Evolutionary conservation across 2,888 invertebrate genomes (phyloP).

Genomic region (Lagria hirta): DNA sequence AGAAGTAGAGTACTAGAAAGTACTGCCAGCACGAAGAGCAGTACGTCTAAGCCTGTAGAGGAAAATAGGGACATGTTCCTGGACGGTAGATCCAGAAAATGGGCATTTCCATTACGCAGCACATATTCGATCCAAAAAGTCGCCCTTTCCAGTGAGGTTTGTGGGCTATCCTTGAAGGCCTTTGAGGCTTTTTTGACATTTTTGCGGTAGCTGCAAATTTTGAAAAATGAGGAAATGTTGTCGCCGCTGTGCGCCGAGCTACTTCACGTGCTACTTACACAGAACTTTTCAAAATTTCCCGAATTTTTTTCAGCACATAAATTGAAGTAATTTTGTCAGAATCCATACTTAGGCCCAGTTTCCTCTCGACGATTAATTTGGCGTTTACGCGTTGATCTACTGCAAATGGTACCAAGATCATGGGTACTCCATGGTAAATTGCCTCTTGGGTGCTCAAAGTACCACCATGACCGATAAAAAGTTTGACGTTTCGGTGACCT

Average conservation of each 20-base stretch:
- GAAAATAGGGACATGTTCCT: too few species aligned
- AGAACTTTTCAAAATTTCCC: slow-evolving; percentile 33
- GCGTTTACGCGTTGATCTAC: slow-evolving; percentile 39
- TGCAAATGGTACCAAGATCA: slow-evolving; percentile 35
- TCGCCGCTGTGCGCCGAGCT: too few species aligned
- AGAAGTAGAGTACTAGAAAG: too few species aligned
- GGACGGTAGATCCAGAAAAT: slow-evolving; percentile 18
- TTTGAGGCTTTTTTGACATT: slow-evolving; percentile 28
- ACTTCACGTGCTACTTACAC: too few species aligned
- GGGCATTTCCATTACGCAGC: slow-evolving; percentile 29
- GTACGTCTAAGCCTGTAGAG: too few species aligned
- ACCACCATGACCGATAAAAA: slow-evolving; percentile 38
- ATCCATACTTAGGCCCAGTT: slow-evolving; percentile 34
- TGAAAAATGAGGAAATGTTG: too few species aligned
- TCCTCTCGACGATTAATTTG: slow-evolving; percentile 35
- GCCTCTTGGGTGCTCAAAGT: slow-evolving; percentile 36
- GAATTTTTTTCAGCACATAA: slow-evolving; percentile 28
- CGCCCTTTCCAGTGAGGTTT: slow-evolving; percentile 29
- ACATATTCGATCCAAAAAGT: slow-evolving; percentile 33
- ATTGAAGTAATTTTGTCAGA: slow-evolving; percentile 31
- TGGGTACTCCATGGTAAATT: slow-evolving; percentile 34
- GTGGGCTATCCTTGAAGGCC: slow-evolving; percentile 26
- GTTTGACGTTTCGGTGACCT: slow-evolving; percentile 37
- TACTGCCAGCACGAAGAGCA: too few species aligned
- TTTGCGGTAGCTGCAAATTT: slow-evolving; percentile 28